phyloP scores from a whole-genome alignment of 2,797 vertebrate genomes.

The Thamnophis elegans region DNA sequence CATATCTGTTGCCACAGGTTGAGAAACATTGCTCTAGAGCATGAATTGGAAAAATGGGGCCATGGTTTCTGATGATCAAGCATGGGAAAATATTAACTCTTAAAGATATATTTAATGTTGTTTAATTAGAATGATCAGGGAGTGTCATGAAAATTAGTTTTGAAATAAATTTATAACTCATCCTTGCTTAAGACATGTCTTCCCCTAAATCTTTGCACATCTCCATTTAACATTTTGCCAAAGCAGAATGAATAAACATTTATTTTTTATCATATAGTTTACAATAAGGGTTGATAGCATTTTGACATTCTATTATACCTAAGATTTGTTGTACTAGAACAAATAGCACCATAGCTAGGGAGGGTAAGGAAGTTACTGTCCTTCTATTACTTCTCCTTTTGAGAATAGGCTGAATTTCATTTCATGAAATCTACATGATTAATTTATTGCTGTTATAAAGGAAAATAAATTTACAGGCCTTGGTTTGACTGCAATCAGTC shows the following conservation, averaged over 20 bases:
- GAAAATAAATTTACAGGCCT: not conserved
- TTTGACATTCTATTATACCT: not conserved
- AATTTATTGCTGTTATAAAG: not conserved
- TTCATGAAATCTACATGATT: not conserved
- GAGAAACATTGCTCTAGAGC: not conserved
- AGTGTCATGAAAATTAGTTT: not conserved
- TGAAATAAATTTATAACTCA: not conserved
- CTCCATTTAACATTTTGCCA: not conserved
- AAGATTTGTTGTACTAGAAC: not conserved
- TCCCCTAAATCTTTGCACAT: not conserved
- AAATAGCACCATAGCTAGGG: not conserved
- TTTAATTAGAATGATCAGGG: not conserved
- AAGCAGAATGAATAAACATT: not conserved
- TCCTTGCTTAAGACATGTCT: not conserved
- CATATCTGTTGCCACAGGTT: not conserved
- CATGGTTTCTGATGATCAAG: not conserved
- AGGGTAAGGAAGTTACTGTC: not conserved
- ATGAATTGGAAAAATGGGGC: not conserved
- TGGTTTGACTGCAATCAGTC: not conserved
- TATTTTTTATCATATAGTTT: not conserved
- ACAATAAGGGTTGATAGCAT: not conserved
- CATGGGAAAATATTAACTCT: not conserved
- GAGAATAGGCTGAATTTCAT: not conserved
- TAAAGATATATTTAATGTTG: not conserved
- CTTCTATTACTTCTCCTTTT: not conserved